phyloP scores from a whole-genome alignment of 2,113 vertebrate species.

The Quiscalus mexicanus region DNA sequence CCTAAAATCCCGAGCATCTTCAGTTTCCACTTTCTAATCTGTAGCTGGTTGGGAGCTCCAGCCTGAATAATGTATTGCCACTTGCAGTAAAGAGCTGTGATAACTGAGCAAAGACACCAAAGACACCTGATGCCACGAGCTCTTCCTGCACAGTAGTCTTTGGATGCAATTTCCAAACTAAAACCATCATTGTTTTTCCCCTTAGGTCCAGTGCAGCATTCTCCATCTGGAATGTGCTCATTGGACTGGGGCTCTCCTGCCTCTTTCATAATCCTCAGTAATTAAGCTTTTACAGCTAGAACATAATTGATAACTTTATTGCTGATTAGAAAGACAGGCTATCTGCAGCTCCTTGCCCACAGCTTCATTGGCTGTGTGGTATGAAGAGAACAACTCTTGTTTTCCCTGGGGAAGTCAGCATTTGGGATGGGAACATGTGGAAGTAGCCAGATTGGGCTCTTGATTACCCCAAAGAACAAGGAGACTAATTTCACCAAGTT shows the following conservation, averaged over 20 bases:
- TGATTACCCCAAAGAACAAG: not conserved
- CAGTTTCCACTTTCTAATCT: not conserved
- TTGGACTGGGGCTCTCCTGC: constrained; percentile 3
- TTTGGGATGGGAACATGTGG: not conserved
- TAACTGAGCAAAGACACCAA: not conserved
- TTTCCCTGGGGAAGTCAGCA: not conserved
- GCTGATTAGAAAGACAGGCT: constrained; percentile 14
- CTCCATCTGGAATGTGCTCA: constrained; percentile 30
- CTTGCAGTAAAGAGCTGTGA: not conserved
- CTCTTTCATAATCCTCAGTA: constrained; percentile 40
- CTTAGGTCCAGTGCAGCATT: not conserved
- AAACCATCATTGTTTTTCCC: not conserved
- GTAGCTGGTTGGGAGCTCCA: not conserved
- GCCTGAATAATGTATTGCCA: not conserved
- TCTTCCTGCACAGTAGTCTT: not conserved
- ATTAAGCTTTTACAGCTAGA: constrained; percentile 49
- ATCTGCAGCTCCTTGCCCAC: not conserved
- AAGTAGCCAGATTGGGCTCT: not conserved
- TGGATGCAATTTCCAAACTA: not conserved
- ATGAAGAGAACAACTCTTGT: not conserved
- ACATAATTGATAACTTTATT: constrained; percentile 50
- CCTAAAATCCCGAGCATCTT: not conserved
- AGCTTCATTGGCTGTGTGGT: not conserved
- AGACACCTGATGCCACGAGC: not conserved
- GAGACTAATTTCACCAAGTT: not conserved